phyloP scores from a whole-genome alignment of 2,113 vertebrate species.

The Nothocercus julius region DNA sequence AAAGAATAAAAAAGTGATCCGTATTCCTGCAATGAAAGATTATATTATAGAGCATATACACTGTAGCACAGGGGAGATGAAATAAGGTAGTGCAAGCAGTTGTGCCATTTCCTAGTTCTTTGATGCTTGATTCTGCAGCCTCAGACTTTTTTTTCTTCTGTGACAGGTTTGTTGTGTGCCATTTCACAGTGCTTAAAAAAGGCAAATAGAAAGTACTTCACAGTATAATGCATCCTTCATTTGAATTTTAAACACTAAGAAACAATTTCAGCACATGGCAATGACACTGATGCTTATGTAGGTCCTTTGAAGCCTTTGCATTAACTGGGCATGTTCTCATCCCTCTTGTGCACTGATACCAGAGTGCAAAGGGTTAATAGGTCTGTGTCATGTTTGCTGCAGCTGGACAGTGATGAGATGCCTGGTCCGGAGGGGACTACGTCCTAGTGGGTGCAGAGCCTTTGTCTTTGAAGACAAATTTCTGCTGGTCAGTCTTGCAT shows the following conservation, averaged over 20 bases:
- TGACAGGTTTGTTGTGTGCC: background rate
- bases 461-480: background rate
- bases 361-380: background rate
- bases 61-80: background rate
- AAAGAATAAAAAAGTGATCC: background rate
- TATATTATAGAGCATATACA: background rate
- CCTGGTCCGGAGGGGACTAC: background rate
- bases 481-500: background rate
- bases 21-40: background rate
- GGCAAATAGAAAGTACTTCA: background rate
- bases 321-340: background rate
- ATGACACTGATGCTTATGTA: background rate
- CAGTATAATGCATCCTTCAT: background rate
- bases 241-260: background rate
- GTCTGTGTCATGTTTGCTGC: background rate
- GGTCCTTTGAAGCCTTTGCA: background rate
- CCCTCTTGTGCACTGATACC: background rate
- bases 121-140: background rate
- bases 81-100: background rate
- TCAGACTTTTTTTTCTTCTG: background rate
- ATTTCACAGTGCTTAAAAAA: background rate
- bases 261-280: background rate
- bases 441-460: background rate
- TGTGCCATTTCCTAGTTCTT: background rate
- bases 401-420: background rate